Evolutionary conservation across 2,113 vertebrate genomes (phyloP).

Genomic region (Quiscalus mexicanus): DNA sequence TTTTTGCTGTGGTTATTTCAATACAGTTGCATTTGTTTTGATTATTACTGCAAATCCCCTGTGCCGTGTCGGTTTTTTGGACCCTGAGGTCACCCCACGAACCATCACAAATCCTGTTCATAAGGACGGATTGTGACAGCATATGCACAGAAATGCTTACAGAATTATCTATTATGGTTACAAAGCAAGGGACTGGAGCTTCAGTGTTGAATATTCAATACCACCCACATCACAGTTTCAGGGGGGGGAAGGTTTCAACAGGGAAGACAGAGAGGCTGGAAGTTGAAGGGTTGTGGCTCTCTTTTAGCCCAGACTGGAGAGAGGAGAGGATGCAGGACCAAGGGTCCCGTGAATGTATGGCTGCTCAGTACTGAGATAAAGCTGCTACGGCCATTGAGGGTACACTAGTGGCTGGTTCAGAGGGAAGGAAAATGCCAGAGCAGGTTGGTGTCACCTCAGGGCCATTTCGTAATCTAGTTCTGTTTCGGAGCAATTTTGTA

Average conservation of each 20-base stretch:
- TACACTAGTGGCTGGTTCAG: background rate
- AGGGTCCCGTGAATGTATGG: background rate
- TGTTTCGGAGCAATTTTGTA: background rate
- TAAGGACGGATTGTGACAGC: too few relatives aligned
- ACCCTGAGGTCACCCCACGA: too few relatives aligned
- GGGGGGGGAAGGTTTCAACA: background rate
- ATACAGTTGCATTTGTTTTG: too few relatives aligned
- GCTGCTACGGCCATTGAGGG: background rate
- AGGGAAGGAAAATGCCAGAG: background rate
- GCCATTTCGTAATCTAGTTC: background rate
- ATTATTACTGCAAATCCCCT: too few relatives aligned
- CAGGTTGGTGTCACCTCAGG: background rate
- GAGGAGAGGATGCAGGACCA: background rate
- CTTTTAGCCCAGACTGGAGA: background rate
- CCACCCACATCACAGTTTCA: background rate
- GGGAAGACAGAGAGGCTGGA: background rate
- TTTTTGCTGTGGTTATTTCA: too few relatives aligned
- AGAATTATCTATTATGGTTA: background rate
- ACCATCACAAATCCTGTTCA: too few relatives aligned
- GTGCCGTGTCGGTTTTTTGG: too few relatives aligned
- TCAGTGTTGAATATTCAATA: background rate
- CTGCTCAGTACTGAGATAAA: background rate
- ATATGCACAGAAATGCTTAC: background rate
- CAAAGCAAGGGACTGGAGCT: background rate
- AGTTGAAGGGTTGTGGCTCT: background rate